These are phyloP conservation scores for Epicampocera succincta DNA, from an alignment of 2,888 invertebrate species.

Conservation along the genomic window DNA sequence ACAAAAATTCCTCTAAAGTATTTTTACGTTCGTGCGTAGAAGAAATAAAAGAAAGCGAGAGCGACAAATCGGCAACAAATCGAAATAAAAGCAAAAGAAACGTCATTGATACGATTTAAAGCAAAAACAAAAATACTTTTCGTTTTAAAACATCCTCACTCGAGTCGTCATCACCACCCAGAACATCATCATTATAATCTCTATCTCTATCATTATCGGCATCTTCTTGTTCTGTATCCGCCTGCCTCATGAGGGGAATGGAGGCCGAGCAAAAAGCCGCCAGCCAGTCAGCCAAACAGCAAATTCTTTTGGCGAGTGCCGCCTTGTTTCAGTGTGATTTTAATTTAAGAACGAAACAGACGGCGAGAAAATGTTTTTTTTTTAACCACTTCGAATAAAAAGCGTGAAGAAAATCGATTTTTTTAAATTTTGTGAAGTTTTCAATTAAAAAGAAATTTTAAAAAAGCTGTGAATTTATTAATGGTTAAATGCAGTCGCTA, in stretches of 20 bases:
- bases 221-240: constrained; percentile 15
- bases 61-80: constrained; percentile 17
- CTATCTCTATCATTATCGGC: constrained; percentile 24
- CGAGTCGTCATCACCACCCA: constrained; percentile 27
- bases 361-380: constrained; percentile 21
- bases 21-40: not conserved
- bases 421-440: constrained; percentile 27
- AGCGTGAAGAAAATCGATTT: constrained; percentile 28
- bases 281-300: constrained; percentile 40
- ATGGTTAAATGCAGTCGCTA: constrained; percentile 27
- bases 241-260: constrained; percentile 47
- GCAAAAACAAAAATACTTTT: constrained; percentile 16
- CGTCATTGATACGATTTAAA: constrained; percentile 54
- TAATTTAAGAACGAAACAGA: constrained; percentile 74
- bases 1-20: not conserved
- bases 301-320: constrained; percentile 62
- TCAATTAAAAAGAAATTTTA: constrained; percentile 7
- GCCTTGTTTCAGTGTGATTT: constrained; percentile 75
- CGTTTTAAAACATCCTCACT: constrained; percentile 42
- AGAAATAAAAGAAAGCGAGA: constrained; percentile 6
- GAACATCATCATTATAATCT: constrained; percentile 31
- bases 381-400: constrained; percentile 15
- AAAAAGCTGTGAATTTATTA: constrained; percentile 36
- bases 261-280: constrained; percentile 42
- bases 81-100: constrained; percentile 19